Evolutionary conservation across 2,888 invertebrate genomes (phyloP), one percentile per base, ranked within the genome.

Genomic region (Glaucopsyche alexis): DNA sequence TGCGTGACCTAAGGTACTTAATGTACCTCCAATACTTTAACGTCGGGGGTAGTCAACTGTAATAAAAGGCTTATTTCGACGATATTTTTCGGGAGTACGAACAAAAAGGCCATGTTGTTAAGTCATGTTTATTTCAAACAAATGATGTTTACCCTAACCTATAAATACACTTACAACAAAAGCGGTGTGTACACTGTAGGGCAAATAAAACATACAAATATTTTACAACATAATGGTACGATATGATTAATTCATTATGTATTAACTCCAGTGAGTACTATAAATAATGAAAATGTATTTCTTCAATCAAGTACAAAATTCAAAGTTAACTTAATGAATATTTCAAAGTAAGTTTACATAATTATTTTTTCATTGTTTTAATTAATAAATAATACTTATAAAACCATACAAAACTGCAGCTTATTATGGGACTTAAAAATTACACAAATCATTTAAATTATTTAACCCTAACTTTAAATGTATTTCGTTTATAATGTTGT

Each of bases 1-100:
- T 76, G 77, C 77, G 77, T 77, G 77, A 75, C 76, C 72, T 29
- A 67, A 73, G 73, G 76, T 75, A 76, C 76, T 77, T 78, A 74
- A 67, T 67, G 67, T 74, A 75, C 77, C 75, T 76, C 74, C 75
- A 74, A 74, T 77, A 76, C 77, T 77, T 76, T 73, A 77, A 73
- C 73, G 72, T 75, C 64, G 72, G 73, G 67, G 52, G 74, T 75
- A 74, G 65, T 75, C 69, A 66, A 64, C 52, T 73, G 72, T 72
- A 76, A 76, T 77, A 71, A 60, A 73, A 67, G 73, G 70, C 52
- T 74, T 74, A 72, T 67, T 76, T 50, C 72, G 52, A 55, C 67
- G 47, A 66, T 74, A 69, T 45, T 19, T 69, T 69, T 69, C 42
- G 38, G 69, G 69, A 47, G 45, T 47, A 47, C 47, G 69, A 69